Conservation (phyloP, 35 echinoderm and acorn worm species). For the Ophiothrix spiculata region DNA sequence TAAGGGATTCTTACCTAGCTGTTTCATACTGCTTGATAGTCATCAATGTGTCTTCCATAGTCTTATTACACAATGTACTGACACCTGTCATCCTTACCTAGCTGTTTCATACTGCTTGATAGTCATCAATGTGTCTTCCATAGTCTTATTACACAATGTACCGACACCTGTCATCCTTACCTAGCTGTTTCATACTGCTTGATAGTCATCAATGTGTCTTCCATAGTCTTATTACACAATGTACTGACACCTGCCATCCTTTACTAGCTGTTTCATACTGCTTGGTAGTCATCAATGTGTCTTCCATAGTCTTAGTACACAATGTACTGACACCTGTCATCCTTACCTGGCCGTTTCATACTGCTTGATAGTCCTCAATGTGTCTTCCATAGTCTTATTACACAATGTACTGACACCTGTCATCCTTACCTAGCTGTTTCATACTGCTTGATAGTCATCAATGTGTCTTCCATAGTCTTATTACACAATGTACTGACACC, state of each 20-base stretch:
- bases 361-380: constrained; percentile 73
- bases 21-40: constrained; percentile 89
- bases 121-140: constrained; percentile 91
- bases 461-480: constrained; percentile 97
- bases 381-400: constrained; percentile 99
- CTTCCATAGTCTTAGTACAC: constrained; percentile 78
- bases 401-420: constrained; percentile 97
- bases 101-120: constrained; percentile 87
- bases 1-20: constrained; percentile 67
- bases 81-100: constrained; percentile 96
- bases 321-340: not conserved
- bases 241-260: constrained; percentile 93
- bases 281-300: constrained; percentile 78
- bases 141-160: constrained; percentile 99
- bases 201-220: constrained; percentile 84
- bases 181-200: constrained; percentile 91
- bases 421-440: constrained; percentile 93
- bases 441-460: constrained; percentile 83
- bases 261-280: constrained; percentile 92
- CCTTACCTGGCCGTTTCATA: constrained; percentile 94
- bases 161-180: constrained; percentile 93
- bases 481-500: constrained; percentile 98
- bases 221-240: constrained; percentile 99
- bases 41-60: constrained; percentile 91
- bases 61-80: constrained; percentile 99